Base-by-base conservation (phyloP, 2,888 invertebrate genomes). In the Altica lythri region DNA sequence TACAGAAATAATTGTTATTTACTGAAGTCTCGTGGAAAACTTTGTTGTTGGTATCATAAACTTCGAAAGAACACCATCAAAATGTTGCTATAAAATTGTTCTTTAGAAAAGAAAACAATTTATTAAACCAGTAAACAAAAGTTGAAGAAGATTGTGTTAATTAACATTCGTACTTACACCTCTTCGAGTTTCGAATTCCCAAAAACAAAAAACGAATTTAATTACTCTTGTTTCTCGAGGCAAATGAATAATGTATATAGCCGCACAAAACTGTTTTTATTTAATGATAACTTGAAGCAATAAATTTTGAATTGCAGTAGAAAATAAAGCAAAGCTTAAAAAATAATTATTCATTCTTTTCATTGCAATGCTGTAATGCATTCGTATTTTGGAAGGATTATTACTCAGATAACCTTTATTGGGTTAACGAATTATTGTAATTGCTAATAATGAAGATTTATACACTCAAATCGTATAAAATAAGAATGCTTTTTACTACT, bases 1-100 rank as follows among this genome's bases (percentile, higher is more conserved):
- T 42, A n/a, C n/a, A n/a, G 27, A 53, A 53, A 47, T 47, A 35
- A 47, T 42, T 53, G 46, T 29, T 32, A 42, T 53, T 42, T 34
- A 53, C 53, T 40, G n/a, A 47, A 42, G 34, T 29, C 38, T 18
- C 18, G 17, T 12, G 38, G 16, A 46, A 46, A 45, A 45, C 18
- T 52, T 45, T 44, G 13, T 4, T n/a, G n/a, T n/a, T n/a, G n/a
- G n/a, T 19, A 52, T 29, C 30, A 45, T 37, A 45, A 45, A 52
- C 52, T 42, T 17, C 12, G 18, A 30, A 46, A 50, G 45, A 47
- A 54, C n/a, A n/a, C n/a, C n/a, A n/a, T n/a, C n/a, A n/a, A n/a
- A n/a, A n/a, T n/a, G n/a, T n/a, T n/a, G n/a, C n/a, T n/a, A n/a
- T 29, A 55, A 55, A 55, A n/a, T n/a, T n/a, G 18, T 53, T 52